phyloP scores from a whole-genome alignment of 53 echinoderm and acorn worm genomes.

The Stichopus horrens region DNA sequence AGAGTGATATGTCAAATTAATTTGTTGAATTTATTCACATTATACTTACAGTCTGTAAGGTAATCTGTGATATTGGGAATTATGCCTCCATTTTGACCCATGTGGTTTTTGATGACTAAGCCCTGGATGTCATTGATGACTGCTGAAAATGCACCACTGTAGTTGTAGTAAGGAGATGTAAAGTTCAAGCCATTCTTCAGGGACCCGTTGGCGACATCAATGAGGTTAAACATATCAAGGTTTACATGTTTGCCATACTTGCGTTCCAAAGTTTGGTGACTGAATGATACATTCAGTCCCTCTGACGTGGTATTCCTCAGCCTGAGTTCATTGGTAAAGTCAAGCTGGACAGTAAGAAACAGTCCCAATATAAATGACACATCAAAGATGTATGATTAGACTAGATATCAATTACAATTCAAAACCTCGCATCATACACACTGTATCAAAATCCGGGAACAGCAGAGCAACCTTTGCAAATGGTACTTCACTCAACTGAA shows the following conservation, averaged over 20 bases:
- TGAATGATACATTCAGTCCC: constrained; percentile 57
- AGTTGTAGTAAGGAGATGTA: constrained; percentile 65
- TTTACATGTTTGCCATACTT: constrained; percentile 44
- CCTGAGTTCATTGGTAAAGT: constrained; percentile 47
- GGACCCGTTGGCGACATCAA: not conserved
- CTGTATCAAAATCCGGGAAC: too few relatives aligned
- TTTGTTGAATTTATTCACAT: not conserved
- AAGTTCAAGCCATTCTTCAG: constrained; percentile 44
- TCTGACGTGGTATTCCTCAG: constrained; percentile 56
- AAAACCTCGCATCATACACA: too few relatives aligned
- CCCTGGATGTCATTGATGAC: constrained; percentile 26
- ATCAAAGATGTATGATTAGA: not conserved
- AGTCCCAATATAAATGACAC: not conserved
- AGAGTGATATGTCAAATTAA: too few relatives aligned
- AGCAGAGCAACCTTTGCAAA: too few relatives aligned
- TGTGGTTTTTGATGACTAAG: constrained; percentile 22
- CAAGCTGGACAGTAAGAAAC: constrained; percentile 49
- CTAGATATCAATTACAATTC: not conserved
- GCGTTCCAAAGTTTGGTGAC: constrained; percentile 55
- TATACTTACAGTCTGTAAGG: constrained; percentile 31
- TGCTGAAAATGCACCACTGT: constrained; percentile 33
- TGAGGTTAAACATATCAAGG: constrained; percentile 41
- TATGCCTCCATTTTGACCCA: constrained; percentile 4
- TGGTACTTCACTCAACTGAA: too few relatives aligned
- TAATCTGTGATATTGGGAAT: constrained; percentile 9